Percentiles rank a stretch among this genome's conserved stretches.
phyloP scores from a whole-genome alignment of 2,797 vertebrate species.

The Cichlasoma orientale region DNA sequence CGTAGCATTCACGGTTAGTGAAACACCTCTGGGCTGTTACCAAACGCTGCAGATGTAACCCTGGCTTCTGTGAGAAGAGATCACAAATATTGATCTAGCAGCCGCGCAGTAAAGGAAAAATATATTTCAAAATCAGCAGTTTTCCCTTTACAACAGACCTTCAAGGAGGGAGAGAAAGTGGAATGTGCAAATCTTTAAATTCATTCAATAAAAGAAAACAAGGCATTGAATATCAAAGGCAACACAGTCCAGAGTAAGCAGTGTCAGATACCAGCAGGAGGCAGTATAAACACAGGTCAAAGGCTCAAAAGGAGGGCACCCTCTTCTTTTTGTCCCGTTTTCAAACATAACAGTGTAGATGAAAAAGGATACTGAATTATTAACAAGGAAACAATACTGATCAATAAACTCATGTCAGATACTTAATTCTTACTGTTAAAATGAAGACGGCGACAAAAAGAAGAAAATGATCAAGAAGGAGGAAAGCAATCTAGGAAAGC shows the following conservation, averaged over 20 bases:
- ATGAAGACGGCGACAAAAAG: not conserved
- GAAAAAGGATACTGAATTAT: not conserved
- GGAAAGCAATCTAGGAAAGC: not conserved
- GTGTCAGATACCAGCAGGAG: slow-evolving; percentile 60
- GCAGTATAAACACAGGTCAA: slow-evolving; percentile 54
- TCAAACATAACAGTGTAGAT: not conserved
- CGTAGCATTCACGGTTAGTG: slow-evolving; percentile 5
- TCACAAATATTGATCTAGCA: slow-evolving; percentile 29
- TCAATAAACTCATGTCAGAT: not conserved
- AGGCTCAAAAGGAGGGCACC: not conserved
- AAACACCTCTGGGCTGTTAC: slow-evolving; percentile 26
- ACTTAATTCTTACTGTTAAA: not conserved
- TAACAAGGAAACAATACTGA: not conserved
- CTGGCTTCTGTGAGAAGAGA: slow-evolving; percentile 11
- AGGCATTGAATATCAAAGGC: slow-evolving; percentile 5
- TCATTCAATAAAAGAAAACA: not conserved
- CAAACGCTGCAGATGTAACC: slow-evolving; percentile 13
- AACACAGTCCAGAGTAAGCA: slow-evolving; percentile 4
- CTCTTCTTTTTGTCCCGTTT: not conserved
- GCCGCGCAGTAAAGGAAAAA: not conserved
- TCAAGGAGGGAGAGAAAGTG: slow-evolving; percentile 5
- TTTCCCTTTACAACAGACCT: slow-evolving; percentile 6
- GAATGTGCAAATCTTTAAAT: slow-evolving; percentile 10
- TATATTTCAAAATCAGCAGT: slow-evolving; percentile 1
- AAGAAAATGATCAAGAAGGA: not conserved